A percentile compares a stretch with the other conserved stretches of the same genome.
phyloP scores from a whole-genome alignment of 2,888 invertebrate genomes.

The Acleris laterana region DNA sequence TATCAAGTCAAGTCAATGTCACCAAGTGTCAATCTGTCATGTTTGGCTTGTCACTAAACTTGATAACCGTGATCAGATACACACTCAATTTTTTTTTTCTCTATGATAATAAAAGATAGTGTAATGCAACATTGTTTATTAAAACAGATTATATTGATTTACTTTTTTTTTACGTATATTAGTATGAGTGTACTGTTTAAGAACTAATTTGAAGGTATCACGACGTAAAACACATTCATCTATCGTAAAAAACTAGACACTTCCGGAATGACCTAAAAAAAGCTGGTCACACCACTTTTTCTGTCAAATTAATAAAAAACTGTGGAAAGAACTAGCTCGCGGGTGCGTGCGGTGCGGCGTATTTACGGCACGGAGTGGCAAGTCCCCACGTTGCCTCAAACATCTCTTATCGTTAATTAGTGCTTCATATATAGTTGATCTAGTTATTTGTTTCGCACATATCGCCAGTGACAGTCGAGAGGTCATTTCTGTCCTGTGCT shows the following conservation, averaged over 20 bases:
- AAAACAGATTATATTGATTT: too few species aligned
- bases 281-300: slow-evolving; percentile 43
- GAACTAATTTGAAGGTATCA: too few species aligned
- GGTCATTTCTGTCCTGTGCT: slow-evolving; percentile 68
- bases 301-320: slow-evolving; percentile 57
- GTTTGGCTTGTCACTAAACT: too few species aligned
- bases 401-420: slow-evolving; percentile 65
- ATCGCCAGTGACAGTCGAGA: slow-evolving; percentile 63
- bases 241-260: neutral
- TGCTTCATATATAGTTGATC: slow-evolving; percentile 68
- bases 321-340: slow-evolving; percentile 56
- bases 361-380: slow-evolving; percentile 62
- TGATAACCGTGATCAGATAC: too few species aligned
- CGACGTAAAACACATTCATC: too few species aligned
- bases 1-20: too few species aligned
- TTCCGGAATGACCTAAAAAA: slow-evolving; percentile 35
- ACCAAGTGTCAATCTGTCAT: too few species aligned
- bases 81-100: too few species aligned
- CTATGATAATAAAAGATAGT: too few species aligned
- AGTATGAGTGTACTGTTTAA: too few species aligned
- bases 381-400: slow-evolving; percentile 70
- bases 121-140: too few species aligned
- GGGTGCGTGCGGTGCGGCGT: slow-evolving; percentile 55
- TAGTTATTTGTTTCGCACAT: slow-evolving; percentile 59
- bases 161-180: too few species aligned